phyloP scores from a whole-genome alignment of 2,113 vertebrate genomes.

The Nycticryphes semicollaris region DNA sequence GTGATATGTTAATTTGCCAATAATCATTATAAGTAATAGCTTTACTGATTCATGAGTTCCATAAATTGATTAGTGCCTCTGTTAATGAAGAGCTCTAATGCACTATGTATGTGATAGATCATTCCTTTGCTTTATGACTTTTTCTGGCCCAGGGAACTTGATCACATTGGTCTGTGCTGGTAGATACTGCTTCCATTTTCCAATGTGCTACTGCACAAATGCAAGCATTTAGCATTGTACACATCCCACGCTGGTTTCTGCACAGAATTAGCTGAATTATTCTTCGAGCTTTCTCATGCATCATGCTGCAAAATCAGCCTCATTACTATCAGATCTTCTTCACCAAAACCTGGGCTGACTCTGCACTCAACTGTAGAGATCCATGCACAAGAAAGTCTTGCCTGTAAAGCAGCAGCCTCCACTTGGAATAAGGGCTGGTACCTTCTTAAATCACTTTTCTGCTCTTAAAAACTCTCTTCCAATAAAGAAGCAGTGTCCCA shows the following conservation, averaged over 20 bases:
- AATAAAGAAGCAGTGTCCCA: neutral
- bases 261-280: neutral
- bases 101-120: constrained; percentile 22
- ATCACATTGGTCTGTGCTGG: neutral
- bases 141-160: neutral
- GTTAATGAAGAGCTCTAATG: constrained; percentile 70
- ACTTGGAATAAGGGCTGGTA: neutral
- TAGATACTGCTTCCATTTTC: neutral
- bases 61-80: constrained; percentile 67
- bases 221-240: rapidly evolving
- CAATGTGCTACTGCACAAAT: neutral
- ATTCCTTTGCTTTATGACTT: constrained; percentile 16
- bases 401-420: neutral
- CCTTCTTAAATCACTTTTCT: neutral
- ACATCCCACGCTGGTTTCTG: neutral
- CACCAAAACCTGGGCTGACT: neutral
- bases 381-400: neutral
- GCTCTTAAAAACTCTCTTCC: neutral
- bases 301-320: neutral
- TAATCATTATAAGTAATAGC: constrained; percentile 68
- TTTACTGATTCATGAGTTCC: constrained; percentile 67
- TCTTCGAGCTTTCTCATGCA: neutral
- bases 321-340: neutral
- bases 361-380: neutral
- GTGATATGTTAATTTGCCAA: constrained; percentile 64